Base-by-base conservation (phyloP, 1,140 invertebrate species). In the Anagrus nilaparvatae region DNA sequence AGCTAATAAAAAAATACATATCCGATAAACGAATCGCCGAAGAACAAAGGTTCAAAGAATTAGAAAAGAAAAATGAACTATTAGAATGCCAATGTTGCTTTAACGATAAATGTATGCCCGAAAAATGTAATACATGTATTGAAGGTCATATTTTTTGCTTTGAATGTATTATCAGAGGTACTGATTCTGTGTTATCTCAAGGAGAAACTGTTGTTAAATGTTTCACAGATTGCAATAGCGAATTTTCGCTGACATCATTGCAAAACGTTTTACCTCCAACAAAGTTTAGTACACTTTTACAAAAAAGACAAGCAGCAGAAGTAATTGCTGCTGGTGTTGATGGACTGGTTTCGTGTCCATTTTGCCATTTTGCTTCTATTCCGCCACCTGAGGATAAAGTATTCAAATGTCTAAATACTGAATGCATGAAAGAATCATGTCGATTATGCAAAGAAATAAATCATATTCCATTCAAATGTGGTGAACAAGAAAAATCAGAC, bases 371-470 rank as follows among this genome's bases (percentile, higher is more conserved):
- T 59, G 70, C 72, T 16, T 74, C 70, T 14, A 78, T 81, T 49
- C 67, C 72, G 5, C 60, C 73, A 18, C 57, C 65, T 6, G 67
- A 71, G 24, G 74, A 79, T 47, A 78, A 75, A 60, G 58, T 81
- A 3, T 79, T 82, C 47, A 70, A 65, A 40, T 82, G 79, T 47
- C 50, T 74, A 0, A 80, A 81, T 64, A 67, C 71, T 3, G 74
- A 79, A 23, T 81, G 79, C 50, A 70, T 75, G 56, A 78, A 76
- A 53, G 75, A 79, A 48, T 72, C 75, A 5, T 82, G 78, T 57
- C 63, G 77, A 63, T 50, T 67, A 3, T 81, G 79, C 48, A 72
- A 75, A 43, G 71, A 78, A 53, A 60, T 69, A 12, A 77, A 76
- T 46, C 80, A 82, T 56, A 53, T 81, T 10, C 80, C 79, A 12